Evolutionary conservation across 2,888 invertebrate species (phyloP).

Genomic region (Hoplodrina ambigua): DNA sequence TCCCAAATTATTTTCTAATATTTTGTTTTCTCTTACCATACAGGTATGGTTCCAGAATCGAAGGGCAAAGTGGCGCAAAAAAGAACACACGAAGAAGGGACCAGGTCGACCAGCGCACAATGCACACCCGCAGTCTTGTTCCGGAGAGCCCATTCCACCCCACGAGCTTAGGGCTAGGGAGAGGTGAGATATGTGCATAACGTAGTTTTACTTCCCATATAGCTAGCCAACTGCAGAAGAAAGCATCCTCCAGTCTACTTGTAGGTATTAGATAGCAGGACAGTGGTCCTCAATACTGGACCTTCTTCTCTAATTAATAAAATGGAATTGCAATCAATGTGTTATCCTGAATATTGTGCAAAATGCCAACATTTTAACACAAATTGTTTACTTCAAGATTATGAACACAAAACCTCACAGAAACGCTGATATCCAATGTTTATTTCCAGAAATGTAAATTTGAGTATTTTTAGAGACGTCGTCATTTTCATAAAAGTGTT

Average conservation of each 20-base stretch:
- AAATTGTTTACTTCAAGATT: conserved; percentile 8
- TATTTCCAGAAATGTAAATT: conserved; percentile 4
- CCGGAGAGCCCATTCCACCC: conserved; percentile 98
- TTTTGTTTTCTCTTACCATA: conserved; percentile 41
- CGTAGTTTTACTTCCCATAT: conserved; percentile 56
- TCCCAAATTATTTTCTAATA: not conserved
- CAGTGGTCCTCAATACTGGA: no score
- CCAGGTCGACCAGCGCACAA: conserved; percentile 99
- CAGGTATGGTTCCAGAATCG: conserved; percentile 99
- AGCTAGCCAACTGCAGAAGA: not conserved
- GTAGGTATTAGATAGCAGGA: no score
- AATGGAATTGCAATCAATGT: not conserved
- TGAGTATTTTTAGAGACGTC: not conserved
- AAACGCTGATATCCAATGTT: conserved; percentile 3
- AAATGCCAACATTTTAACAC: not conserved
- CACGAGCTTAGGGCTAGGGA: conserved; percentile 96
- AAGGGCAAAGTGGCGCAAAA: conserved; percentile 99
- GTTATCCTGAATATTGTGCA: not conserved
- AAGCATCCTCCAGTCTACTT: no score
- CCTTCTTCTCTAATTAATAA: no score
- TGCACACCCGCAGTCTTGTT: conserved; percentile 99
- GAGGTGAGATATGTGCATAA: conserved; percentile 90
- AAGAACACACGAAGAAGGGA: conserved; percentile 99
- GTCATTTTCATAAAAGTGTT: conserved; percentile 21
- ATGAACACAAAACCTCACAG: conserved; percentile 3